Evolutionary conservation across 2,888 invertebrate genomes (phyloP).

Genomic region (Drosophila longiperda): DNA sequence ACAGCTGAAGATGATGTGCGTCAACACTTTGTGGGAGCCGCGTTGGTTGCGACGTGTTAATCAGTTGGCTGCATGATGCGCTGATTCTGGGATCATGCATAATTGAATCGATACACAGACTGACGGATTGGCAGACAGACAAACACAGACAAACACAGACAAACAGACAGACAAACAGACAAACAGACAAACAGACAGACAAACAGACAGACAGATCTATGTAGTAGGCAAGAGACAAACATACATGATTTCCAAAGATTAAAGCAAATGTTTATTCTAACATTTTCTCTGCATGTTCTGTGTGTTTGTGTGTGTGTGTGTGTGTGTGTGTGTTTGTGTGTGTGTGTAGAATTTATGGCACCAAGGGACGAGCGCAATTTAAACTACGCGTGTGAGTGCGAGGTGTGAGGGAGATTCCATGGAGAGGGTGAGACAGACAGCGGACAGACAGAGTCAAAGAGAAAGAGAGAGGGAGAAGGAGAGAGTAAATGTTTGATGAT

Average conservation of each 20-base stretch:
- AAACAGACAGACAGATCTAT: not conserved
- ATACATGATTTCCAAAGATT: conserved; percentile 30
- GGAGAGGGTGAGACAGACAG: not conserved
- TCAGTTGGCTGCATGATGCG: conserved; percentile 71
- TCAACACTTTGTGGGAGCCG: conserved; percentile 62
- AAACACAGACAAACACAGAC: not conserved
- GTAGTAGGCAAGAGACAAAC: not conserved
- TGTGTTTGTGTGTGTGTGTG: conserved; percentile 9
- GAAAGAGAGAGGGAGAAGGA: not conserved
- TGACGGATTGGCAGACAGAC: conserved; percentile 7
- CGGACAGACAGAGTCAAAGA: not conserved
- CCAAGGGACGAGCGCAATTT: conserved; percentile 68
- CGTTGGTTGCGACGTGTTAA: conserved; percentile 58
- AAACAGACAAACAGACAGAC: not conserved
- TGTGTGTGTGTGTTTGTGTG: not conserved
- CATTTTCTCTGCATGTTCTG: conserved; percentile 24
- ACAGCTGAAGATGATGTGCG: conserved; percentile 14
- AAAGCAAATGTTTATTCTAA: conserved; percentile 59
- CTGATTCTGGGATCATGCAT: conserved; percentile 55
- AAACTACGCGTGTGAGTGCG: conserved; percentile 77
- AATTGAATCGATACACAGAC: conserved; percentile 70
- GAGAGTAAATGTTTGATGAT: not conserved
- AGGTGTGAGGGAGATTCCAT: conserved; percentile 24
- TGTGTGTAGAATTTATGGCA: conserved; percentile 69
- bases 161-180: not conserved